Evolutionary conservation across 2,113 vertebrate species (phyloP), one percentile per base, ranked within the genome.

Genomic region (Stigmatopora nigra): DNA sequence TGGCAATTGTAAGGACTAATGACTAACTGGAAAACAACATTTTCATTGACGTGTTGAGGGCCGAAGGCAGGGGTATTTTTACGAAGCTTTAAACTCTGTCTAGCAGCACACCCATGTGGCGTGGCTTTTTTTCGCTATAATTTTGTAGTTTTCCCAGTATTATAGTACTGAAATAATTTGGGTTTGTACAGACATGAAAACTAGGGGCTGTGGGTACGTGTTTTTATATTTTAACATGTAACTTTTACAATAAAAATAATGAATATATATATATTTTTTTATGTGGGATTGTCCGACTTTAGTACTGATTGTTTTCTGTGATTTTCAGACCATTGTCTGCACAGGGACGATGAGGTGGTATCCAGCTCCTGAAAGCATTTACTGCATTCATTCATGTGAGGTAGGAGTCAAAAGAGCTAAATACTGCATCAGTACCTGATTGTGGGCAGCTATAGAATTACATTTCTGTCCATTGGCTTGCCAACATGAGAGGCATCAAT

Each of bases 321-420:
- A 69, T 71, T 77, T 79, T 13, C 82, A 98, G 96, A 91, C 80
- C 67, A 92, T 99, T 0, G 88, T 98, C 78, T 99, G 97, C 79
- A 98, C 95, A 0, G 97, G 96, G 59, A 79, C 86, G 85, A 87
- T 90, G 80, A 92, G 71, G 14, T 99, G 97, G 97, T 83, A 93
- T 38, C 96, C 97, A 2, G 90, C 94, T 62, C 95, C 94, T 16
- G 72, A 81, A 1, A 78, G 83, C 79, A 81, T 99, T 73, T 90
- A 93, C 77, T 99, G 97, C 82, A 95, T 98, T 82, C 92, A 89
- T 72, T 95, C 96, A 0, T 98, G 97, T 11, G 97, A 99, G 94
- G 97, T 98, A 90, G 92, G 78, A 60, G 17, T 53, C 11, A 56
- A 63, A 51, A 63, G 57, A 55, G 22, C 69, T 12, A 48, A 76